phyloP scores from a whole-genome alignment of 2,888 invertebrate genomes.

The Meiosimyza decipiens region DNA sequence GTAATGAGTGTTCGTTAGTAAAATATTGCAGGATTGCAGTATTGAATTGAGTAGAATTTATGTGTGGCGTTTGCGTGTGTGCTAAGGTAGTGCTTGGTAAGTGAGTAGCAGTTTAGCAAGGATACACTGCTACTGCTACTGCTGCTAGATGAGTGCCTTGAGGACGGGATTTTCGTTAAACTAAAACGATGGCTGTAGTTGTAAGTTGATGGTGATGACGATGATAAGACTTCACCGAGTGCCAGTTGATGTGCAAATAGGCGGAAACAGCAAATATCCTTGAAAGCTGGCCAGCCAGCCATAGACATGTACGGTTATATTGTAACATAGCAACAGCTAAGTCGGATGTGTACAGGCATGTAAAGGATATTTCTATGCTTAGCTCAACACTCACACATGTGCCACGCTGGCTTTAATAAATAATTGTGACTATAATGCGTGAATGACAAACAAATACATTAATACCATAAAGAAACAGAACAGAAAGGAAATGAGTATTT shows the following conservation, averaged over 20 bases:
- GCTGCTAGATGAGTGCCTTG: too few species aligned
- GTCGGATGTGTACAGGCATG: neutral
- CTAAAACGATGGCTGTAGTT: neutral
- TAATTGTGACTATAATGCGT: neutral
- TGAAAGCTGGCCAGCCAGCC: neutral
- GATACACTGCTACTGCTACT: too few species aligned
- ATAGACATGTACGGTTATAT: neutral
- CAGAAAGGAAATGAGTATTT: too few species aligned
- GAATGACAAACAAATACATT: neutral
- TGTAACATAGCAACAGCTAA: slow-evolving; percentile 1
- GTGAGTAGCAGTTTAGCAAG: too few species aligned
- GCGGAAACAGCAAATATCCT: slow-evolving; percentile 23
- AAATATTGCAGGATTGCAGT: too few species aligned
- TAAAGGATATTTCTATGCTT: neutral
- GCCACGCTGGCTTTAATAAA: neutral
- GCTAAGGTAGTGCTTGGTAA: too few species aligned
- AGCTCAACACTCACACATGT: neutral
- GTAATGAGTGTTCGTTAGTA: too few species aligned
- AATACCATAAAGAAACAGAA: too few species aligned
- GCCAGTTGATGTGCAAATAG: slow-evolving; percentile 1
- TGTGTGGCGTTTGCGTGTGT: too few species aligned
- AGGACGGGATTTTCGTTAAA: neutral
- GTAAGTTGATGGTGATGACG: neutral
- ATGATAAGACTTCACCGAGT: too few species aligned
- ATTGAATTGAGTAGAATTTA: too few species aligned